phyloP scores from a whole-genome alignment of 2,797 vertebrate genomes.

The Cyprinodon diabolis region DNA sequence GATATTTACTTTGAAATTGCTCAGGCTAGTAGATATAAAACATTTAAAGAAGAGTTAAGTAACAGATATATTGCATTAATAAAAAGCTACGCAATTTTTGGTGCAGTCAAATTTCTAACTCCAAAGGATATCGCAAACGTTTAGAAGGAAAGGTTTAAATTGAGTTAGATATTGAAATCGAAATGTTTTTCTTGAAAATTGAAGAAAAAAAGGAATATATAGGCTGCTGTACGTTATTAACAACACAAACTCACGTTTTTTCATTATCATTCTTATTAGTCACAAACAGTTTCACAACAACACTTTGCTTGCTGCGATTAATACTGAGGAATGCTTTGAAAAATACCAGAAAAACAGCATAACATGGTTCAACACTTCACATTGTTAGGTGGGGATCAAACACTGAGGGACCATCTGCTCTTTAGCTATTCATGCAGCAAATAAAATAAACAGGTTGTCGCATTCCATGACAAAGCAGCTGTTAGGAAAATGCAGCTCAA shows the following conservation, averaged over 20 bases:
- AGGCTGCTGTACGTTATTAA: neutral
- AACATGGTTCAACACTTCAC: slow-evolving; percentile 45
- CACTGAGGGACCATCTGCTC: slow-evolving; percentile 29
- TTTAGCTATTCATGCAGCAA: slow-evolving; percentile 40
- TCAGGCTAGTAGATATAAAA: too few species aligned
- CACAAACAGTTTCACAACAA: slow-evolving; percentile 36
- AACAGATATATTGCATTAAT: too few species aligned
- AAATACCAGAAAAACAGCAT: slow-evolving; percentile 31
- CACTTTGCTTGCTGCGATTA: slow-evolving; percentile 48
- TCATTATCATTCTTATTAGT: slow-evolving; percentile 39
- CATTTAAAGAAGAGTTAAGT: too few species aligned
- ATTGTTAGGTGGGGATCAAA: slow-evolving; percentile 29
- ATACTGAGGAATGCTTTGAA: slow-evolving; percentile 46
- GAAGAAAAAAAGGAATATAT: neutral
- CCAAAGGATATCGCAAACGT: too few species aligned
- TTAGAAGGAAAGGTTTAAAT: too few species aligned
- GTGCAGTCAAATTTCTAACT: too few species aligned
- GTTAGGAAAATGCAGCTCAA: slow-evolving; percentile 48
- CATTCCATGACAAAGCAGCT: slow-evolving; percentile 42
- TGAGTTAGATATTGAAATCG: too few species aligned
- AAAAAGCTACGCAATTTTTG: too few species aligned
- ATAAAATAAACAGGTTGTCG: slow-evolving; percentile 32
- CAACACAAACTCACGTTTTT: slow-evolving; percentile 5
- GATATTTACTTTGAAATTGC: too few species aligned
- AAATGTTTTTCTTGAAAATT: neutral